phyloP scores from a whole-genome alignment of 2,113 vertebrate species.

The Pogonocichla stellata region DNA sequence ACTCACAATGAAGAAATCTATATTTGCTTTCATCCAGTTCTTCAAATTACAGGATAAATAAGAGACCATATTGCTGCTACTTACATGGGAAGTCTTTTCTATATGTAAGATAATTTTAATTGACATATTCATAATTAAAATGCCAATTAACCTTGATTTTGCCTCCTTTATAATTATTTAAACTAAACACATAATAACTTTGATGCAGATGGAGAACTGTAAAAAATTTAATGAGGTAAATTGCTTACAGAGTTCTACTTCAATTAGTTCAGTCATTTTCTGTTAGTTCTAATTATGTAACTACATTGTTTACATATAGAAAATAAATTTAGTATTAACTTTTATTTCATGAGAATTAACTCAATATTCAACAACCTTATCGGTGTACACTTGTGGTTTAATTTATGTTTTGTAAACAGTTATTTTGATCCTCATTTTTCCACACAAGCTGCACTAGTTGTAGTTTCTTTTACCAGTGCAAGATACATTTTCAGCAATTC shows the following conservation, averaged over 20 bases:
- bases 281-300: slow-evolving; percentile 64
- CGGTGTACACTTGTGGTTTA: slow-evolving; percentile 29
- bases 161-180: slow-evolving; percentile 65
- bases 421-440: slow-evolving; percentile 16
- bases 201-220: slow-evolving; percentile 40
- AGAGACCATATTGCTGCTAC: slow-evolving; percentile 36
- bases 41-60: slow-evolving; percentile 46
- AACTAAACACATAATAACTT: slow-evolving; percentile 66
- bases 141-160: slow-evolving; percentile 68
- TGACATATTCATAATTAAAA: slow-evolving; percentile 65
- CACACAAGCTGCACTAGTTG: not conserved
- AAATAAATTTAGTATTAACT: slow-evolving; percentile 56
- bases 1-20: not conserved
- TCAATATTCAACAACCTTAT: slow-evolving; percentile 17
- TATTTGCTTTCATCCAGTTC: slow-evolving; percentile 20
- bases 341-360: slow-evolving; percentile 21
- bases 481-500: not conserved
- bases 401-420: slow-evolving; percentile 16
- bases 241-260: slow-evolving; percentile 41
- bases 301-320: slow-evolving; percentile 29
- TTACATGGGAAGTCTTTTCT: slow-evolving; percentile 26
- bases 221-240: slow-evolving; percentile 67
- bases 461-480: not conserved
- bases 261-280: slow-evolving; percentile 68
- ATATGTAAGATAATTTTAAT: slow-evolving; percentile 53